Percentiles rank a stretch among this genome's conserved stretches.
Evolutionary conservation across 2,797 vertebrate genomes (phyloP).

Genomic region (Anguilla marmorata): DNA sequence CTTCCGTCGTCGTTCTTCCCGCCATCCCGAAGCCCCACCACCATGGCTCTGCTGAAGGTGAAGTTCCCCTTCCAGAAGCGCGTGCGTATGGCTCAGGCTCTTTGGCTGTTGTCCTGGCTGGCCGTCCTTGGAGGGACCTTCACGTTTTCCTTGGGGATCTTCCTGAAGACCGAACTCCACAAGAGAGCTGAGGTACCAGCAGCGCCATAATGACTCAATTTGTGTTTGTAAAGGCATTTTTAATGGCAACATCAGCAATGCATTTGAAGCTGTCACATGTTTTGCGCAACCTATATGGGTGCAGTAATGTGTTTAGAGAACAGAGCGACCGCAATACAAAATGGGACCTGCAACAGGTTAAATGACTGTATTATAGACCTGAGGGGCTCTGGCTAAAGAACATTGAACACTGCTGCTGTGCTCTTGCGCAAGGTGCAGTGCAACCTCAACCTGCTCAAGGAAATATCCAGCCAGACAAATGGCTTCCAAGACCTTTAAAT

Average conservation of each 20-base stretch:
- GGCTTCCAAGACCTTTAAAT: not conserved
- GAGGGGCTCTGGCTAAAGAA: not conserved
- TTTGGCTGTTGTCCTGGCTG: slow-evolving; percentile 97
- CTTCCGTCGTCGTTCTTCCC: not conserved
- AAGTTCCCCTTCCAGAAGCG: slow-evolving; percentile 89
- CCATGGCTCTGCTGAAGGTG: slow-evolving; percentile 86
- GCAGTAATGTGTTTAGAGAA: not conserved
- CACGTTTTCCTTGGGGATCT: slow-evolving; percentile 87
- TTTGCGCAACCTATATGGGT: not conserved
- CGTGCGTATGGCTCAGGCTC: slow-evolving; percentile 91
- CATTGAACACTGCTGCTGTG: not conserved
- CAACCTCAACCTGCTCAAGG: not conserved
- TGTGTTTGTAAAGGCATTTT: not conserved
- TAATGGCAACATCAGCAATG: not conserved
- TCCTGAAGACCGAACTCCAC: slow-evolving; percentile 91
- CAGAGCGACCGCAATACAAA: not conserved
- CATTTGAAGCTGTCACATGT: not conserved
- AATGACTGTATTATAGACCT: not conserved
- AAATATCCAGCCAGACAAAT: not conserved
- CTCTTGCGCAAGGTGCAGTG: not conserved
- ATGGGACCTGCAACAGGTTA: too few relatives aligned
- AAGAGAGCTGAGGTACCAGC: slow-evolving; percentile 82
- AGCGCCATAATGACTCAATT: not conserved
- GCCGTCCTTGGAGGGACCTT: slow-evolving; percentile 83
- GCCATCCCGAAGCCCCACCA: slow-evolving; percentile 39